Conservation (phyloP, 2,888 invertebrate species). For the Ophioninae sp. region DNA sequence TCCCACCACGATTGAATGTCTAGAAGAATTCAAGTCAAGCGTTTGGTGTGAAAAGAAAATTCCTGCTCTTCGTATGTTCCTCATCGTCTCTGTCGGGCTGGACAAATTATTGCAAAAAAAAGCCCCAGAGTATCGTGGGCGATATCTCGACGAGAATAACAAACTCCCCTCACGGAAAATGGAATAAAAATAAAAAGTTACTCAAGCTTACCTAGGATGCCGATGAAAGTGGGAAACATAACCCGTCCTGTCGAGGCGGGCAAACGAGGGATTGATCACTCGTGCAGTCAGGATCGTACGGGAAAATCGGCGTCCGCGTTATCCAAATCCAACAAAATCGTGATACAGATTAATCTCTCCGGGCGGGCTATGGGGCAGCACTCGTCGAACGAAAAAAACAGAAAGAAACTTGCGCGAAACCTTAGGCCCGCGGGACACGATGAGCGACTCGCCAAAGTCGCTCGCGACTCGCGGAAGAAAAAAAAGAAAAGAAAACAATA, state of each 20-base stretch:
- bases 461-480: neutral
- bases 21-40: slow-evolving; percentile 82
- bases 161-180: neutral
- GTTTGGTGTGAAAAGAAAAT: slow-evolving; percentile 72
- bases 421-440: neutral
- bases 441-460: slow-evolving; percentile 1
- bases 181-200: slow-evolving; percentile 1
- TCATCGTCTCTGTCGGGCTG: neutral
- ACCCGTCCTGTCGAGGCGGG: slow-evolving; percentile 81
- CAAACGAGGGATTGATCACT: slow-evolving; percentile 47
- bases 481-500: slow-evolving; percentile 24
- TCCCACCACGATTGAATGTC: slow-evolving; percentile 99
- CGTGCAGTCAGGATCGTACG: slow-evolving; percentile 18
- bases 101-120: slow-evolving; percentile 15
- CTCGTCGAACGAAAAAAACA: slow-evolving; percentile 1
- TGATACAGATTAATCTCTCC: neutral
- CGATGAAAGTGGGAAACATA: slow-evolving; percentile 88
- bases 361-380: neutral
- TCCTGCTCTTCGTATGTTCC: neutral
- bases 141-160: neutral
- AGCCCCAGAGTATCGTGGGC: neutral
- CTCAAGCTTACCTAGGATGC: slow-evolving; percentile 86
- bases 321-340: neutral
- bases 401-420: neutral
- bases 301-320: neutral